Evolutionary conservation across 2,113 vertebrate species (phyloP).

Genomic region (Hippolais icterina): DNA sequence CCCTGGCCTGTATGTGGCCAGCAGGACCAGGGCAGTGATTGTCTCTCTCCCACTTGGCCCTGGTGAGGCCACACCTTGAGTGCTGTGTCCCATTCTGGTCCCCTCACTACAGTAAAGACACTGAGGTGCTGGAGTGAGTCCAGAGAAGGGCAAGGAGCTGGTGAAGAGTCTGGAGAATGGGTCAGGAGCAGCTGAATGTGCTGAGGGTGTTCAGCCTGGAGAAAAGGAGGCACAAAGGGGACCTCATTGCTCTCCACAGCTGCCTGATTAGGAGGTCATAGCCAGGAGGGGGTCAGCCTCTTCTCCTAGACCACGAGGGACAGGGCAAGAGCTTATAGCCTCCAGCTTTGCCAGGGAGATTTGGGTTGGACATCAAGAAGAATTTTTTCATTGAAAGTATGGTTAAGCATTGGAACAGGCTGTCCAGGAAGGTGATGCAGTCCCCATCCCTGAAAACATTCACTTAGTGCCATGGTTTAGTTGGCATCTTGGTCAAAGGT

Average conservation of each 20-base stretch:
- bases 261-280: no score
- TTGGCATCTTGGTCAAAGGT: not conserved
- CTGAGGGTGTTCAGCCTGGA: not conserved
- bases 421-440: not conserved
- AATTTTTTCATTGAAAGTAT: not conserved
- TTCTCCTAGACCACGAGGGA: not conserved
- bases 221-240: not conserved
- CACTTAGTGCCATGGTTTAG: not conserved
- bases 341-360: not conserved
- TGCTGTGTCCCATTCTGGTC: not conserved
- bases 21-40: not conserved
- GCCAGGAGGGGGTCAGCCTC: not conserved
- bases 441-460: not conserved
- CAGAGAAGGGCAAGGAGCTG: not conserved
- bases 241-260: not conserved
- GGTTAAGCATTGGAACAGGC: not conserved
- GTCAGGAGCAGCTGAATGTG: not conserved
- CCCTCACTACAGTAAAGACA: not conserved
- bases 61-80: not conserved
- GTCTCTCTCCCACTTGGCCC: not conserved
- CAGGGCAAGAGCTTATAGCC: not conserved
- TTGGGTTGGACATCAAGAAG: not conserved
- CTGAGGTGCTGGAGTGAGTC: not conserved
- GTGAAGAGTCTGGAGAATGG: not conserved
- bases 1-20: not conserved